Base-by-base conservation (phyloP, 2,888 invertebrate genomes). In the Philereme transversata region DNA sequence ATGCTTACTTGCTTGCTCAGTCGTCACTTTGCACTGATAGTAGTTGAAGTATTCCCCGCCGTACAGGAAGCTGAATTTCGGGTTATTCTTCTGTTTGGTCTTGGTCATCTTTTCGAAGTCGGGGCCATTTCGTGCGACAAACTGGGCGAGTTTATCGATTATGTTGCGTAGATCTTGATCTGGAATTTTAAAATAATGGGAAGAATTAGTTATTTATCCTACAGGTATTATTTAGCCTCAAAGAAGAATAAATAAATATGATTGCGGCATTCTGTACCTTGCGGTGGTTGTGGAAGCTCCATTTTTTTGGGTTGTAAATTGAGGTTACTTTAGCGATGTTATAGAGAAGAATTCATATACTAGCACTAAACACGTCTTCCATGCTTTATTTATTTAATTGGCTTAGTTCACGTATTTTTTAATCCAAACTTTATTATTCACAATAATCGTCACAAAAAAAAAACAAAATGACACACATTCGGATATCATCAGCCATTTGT, bases 31-130 rank as follows among this genome's bases (percentile, higher is more conserved):
- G 88, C 96, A 98, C 88, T 98, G 98, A 91, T 99, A 99, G 90
- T 99, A 99, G 87, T 97, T 97, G 92, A 96, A 98, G 92, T 95
- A 96, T 81, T 99, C 98, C 59, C 99, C 99, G 71, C 99, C 99
- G 91, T 98, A 99, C 64, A 99, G 94, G 93, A 99, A 99, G 78
- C 97, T 96, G 93, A 99, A 99, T 87, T 98, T 98, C 4, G 98
- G 98, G 90, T 99, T 99, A 83, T 97, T 98, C 88, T 98, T 97
- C 90, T 99, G 99, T 91, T 99, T 99, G 82, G 97, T 97, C 94
- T 99, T 99, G 64, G 99, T 99, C 97, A 99, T 99, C 91, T 97
- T 96, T 93, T 99, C 99, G 91, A 99, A 99, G 86, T 99, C 99
- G n/a, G 98, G 98, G 56, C 99, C 99, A 96, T 99, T 99, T 90